A percentile compares a stretch with the other conserved stretches of the same genome.
phyloP scores from a whole-genome alignment of 2,113 vertebrate genomes.

The Poecilia latipinna region DNA sequence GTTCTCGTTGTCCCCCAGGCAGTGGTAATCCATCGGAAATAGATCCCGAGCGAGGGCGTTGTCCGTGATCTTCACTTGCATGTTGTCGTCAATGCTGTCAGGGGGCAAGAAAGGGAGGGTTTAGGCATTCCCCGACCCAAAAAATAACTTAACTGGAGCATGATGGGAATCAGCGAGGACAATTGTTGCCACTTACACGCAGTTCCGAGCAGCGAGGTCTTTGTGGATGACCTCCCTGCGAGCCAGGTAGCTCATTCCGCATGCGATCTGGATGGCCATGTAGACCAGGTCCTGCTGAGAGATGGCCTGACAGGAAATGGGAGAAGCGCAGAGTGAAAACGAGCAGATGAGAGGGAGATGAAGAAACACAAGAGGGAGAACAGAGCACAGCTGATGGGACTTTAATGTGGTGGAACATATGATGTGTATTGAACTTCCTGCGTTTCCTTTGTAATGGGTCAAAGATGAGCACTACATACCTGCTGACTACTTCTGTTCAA shows the following conservation, averaged over 20 bases:
- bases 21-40: constrained; percentile 99
- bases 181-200: constrained; percentile 88
- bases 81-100: constrained; percentile 94
- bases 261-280: constrained; percentile 99
- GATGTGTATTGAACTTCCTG: constrained; percentile 18
- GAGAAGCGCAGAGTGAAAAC: constrained; percentile 7
- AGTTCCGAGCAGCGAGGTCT: constrained; percentile 97
- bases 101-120: background rate
- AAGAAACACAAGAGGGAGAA: background rate
- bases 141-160: background rate
- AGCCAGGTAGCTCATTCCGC: constrained; percentile 98
- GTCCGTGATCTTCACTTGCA: constrained; percentile 99
- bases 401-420: constrained; percentile 11
- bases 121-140: background rate
- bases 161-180: background rate
- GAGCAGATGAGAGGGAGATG: constrained; percentile 14
- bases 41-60: constrained; percentile 97
- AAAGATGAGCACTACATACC: constrained; percentile 1
- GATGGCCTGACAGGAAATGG: constrained; percentile 84
- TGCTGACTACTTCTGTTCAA: background rate
- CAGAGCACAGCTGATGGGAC: constrained; percentile 5
- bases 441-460: constrained; percentile 19
- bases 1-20: constrained; percentile 98
- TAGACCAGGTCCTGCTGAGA: constrained; percentile 98
- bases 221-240: constrained; percentile 97